Base-by-base conservation (phyloP, 1,140 invertebrate genomes). In the Scaptomyza hsui region DNA sequence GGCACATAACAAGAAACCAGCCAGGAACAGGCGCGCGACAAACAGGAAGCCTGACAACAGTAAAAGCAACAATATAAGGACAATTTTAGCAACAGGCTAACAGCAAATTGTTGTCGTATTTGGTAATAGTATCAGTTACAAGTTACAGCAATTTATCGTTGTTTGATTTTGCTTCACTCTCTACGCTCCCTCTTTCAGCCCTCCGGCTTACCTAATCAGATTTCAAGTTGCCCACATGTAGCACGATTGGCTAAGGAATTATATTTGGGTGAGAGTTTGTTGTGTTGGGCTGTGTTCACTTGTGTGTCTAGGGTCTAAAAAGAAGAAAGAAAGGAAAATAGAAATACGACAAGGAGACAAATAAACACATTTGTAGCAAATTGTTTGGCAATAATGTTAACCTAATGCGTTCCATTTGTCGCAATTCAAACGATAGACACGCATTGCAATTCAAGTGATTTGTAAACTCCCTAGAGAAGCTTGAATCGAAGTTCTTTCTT, bases 351-450 rank as follows among this genome's bases (percentile, higher is more conserved):
- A 78, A 78, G 75, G 71, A 78, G 59, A 75, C 62, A 86, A 88
- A 88, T 88, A 86, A 88, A 88, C 78, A 89, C 83, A 78, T 78
- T 88, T 78, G 41, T 48, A 88, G 72, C 82, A 89, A 88, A 88
- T 88, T 88, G 83, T 88, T 88, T 88, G 82, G 83, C 82, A 88
- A 88, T 88, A 88, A 88, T 88, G 82, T 88, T 88, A 89, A 89
- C 78, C 78, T 89, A 88, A 88, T 88, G 83, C 64, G 78, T 88
- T 88, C 83, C 82, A 88, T 86, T 88, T 88, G 77, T 86, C 82
- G 81, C 82, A 81, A 83, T 81, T 68, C 69, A 74, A 80, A 74
- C 73, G 77, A 85, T 81, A 83, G 72, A 83, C 76, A 86, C 72
- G 76, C 75, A 48, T 42, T 61, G 57, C 68, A 55, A 65, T 81